Percentiles rank a stretch among this genome's conserved stretches.
These are phyloP conservation scores for Phenganax subtilis DNA, from an alignment of 92 coral and sea anemone genomes.

Conservation along the genomic window DNA sequence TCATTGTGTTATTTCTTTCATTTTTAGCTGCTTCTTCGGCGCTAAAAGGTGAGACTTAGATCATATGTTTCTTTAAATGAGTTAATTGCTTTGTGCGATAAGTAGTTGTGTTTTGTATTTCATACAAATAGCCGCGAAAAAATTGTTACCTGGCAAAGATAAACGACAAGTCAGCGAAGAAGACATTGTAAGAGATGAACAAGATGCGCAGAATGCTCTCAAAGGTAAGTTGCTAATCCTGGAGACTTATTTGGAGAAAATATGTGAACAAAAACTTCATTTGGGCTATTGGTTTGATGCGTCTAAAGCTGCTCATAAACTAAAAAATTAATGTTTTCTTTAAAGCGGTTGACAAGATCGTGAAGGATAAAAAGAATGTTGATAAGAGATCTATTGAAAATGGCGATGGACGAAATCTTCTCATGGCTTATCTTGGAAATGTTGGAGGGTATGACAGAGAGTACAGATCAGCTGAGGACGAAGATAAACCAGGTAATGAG, in stretches of 20 bases:
- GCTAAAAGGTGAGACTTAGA: constrained; percentile 60
- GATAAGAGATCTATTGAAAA: constrained; percentile 65
- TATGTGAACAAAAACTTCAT: not conserved
- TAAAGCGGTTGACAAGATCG: constrained; percentile 74
- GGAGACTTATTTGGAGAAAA: not conserved
- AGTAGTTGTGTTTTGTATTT: constrained; percentile 1
- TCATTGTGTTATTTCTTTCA: not conserved
- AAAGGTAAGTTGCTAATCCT: constrained; percentile 51
- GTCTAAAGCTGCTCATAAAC: too few species aligned
- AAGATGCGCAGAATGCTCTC: constrained; percentile 66
- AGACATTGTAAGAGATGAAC: constrained; percentile 62
- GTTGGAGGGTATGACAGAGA: constrained; percentile 93
- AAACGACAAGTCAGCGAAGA: constrained; percentile 63
- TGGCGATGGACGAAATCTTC: constrained; percentile 69
- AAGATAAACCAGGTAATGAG: constrained; percentile 57
- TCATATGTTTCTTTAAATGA: not conserved
- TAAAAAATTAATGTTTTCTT: not conserved
- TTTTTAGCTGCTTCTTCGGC: constrained; percentile 90
- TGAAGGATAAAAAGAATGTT: constrained; percentile 49
- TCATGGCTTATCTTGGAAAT: constrained; percentile 84
- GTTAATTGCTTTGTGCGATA: not conserved
- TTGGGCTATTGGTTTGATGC: too few species aligned
- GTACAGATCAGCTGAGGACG: constrained; percentile 76
- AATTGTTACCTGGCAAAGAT: constrained; percentile 67
- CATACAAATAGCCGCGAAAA: constrained; percentile 78